A percentile compares a stretch with the other conserved stretches of the same genome.
phyloP scores from a whole-genome alignment of 1,140 invertebrate genomes.

The Oedothorax gibbosus region DNA sequence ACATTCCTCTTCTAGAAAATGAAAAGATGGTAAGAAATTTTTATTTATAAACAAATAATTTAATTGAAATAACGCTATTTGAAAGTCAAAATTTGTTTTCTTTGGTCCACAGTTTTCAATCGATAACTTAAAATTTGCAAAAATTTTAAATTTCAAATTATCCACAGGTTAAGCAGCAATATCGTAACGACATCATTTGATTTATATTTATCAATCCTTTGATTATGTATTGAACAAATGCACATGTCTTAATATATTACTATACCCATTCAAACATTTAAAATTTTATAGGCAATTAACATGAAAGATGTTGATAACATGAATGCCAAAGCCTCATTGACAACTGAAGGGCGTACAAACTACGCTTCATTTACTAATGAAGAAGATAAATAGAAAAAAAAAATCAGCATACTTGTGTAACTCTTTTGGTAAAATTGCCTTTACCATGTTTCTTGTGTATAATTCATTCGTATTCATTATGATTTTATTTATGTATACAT shows the following conservation, averaged over 20 bases:
- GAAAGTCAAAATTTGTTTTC: not conserved
- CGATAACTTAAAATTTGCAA: not conserved
- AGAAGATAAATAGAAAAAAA: not conserved
- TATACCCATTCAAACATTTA: not conserved
- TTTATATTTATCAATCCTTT: not conserved
- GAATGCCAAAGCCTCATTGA: not conserved
- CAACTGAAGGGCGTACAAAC: not conserved
- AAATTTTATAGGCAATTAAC: constrained; percentile 9
- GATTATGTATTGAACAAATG: not conserved
- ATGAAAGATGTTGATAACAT: not conserved
- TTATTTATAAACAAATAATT: not conserved
- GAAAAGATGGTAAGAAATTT: constrained; percentile 41
- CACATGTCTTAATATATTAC: not conserved
- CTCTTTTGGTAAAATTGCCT: too few relatives aligned
- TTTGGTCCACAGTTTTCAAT: not conserved
- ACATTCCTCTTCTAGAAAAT: not conserved
- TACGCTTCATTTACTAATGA: constrained; percentile 12
- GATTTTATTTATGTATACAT: too few relatives aligned
- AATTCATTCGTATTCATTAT: too few relatives aligned
- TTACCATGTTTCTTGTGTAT: too few relatives aligned
- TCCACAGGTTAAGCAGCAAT: not conserved
- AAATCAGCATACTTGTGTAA: not conserved
- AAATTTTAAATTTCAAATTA: not conserved
- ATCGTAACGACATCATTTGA: not conserved
- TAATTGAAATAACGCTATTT: too few relatives aligned